Evolutionary conservation across 2,797 vertebrate genomes (phyloP).

Genomic region (Alca torda): DNA sequence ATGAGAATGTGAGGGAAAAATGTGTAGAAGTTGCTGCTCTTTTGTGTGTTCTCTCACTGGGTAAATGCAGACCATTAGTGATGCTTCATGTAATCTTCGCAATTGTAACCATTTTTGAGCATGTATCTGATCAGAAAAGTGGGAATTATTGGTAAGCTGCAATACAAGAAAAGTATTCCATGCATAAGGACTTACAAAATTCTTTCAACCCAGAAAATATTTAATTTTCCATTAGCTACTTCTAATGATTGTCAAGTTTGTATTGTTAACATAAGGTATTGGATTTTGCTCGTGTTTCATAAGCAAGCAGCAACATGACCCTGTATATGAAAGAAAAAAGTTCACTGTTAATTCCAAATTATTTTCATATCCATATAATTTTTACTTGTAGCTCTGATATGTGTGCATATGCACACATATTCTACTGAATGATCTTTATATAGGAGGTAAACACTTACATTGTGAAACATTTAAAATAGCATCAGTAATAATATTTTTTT

Average conservation of each 20-base stretch:
- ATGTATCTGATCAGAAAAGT: neutral
- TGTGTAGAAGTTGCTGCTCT: neutral
- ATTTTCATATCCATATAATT: neutral
- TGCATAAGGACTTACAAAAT: neutral
- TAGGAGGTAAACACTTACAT: neutral
- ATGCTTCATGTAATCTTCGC: rapidly evolving
- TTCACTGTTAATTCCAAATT: neutral
- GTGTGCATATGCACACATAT: neutral
- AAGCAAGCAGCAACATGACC: neutral
- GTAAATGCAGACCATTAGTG: neutral
- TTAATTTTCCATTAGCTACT: neutral
- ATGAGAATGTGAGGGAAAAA: neutral
- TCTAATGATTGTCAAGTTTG: neutral
- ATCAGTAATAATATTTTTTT: neutral
- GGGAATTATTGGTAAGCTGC: neutral
- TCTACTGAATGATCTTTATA: neutral
- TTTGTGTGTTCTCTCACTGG: neutral
- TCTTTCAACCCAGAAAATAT: neutral
- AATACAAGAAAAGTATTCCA: neutral
- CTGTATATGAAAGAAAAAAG: neutral
- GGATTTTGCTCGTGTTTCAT: neutral
- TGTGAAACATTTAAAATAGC: neutral
- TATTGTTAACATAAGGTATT: neutral
- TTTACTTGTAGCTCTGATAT: neutral
- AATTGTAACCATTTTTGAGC: neutral